Evolutionary conservation across 2,113 vertebrate genomes (phyloP).

Genomic region (Etheostoma spectabile): DNA sequence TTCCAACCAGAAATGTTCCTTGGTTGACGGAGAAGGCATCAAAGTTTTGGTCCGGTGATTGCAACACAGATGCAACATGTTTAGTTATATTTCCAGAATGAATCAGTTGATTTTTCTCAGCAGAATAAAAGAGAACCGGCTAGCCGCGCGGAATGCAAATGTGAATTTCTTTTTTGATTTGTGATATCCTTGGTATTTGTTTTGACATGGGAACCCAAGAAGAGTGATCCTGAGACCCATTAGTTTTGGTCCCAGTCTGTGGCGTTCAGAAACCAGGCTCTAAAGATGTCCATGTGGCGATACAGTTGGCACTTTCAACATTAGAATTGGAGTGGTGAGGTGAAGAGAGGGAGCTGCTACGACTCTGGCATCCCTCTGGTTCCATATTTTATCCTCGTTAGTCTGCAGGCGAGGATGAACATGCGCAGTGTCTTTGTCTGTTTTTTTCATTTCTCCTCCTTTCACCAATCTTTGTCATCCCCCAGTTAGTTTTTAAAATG

Average conservation of each 20-base stretch:
- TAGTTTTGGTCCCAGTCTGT: conserved; percentile 44
- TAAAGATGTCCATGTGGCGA: conserved; percentile 13
- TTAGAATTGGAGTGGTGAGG: conserved; percentile 26
- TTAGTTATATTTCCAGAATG: conserved; percentile 36
- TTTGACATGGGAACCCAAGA: conserved; percentile 2
- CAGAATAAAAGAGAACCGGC: conserved; percentile 4
- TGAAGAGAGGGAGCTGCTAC: conserved; percentile 15
- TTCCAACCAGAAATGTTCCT: conserved; percentile 27
- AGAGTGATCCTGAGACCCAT: conserved; percentile 30
- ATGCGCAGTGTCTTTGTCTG: not conserved
- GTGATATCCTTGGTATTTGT: not conserved
- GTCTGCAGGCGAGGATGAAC: conserved; percentile 6
- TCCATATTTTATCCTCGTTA: conserved; percentile 26
- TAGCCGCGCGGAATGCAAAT: conserved; percentile 44
- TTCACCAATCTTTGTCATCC: not conserved
- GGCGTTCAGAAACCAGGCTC: conserved; percentile 14
- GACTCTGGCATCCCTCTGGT: conserved; percentile 22
- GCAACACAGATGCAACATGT: conserved; percentile 34
- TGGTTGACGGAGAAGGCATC: conserved; percentile 62
- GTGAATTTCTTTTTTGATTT: not conserved
- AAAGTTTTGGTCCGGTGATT: conserved; percentile 67
- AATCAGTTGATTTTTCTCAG: conserved; percentile 12
- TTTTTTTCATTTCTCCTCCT: not conserved
- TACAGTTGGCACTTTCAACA: conserved; percentile 68
- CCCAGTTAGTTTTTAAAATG: not conserved